A percentile compares a stretch with the other conserved stretches of the same genome.
Conservation (phyloP, 1,140 invertebrate species). For the Neodiprion lecontei region DNA sequence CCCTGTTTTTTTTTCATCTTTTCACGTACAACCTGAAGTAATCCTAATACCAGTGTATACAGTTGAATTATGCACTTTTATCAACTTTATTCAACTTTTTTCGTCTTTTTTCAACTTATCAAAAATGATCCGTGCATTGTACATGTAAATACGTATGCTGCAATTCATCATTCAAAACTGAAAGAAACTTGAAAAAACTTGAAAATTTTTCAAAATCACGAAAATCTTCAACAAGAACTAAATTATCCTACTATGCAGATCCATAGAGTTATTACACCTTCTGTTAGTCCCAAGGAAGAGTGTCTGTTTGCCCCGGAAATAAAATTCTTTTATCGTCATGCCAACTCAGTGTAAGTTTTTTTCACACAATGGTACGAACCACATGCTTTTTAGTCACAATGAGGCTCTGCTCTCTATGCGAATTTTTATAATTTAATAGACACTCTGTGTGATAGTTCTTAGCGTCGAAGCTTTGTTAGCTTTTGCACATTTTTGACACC, state of each 20-base stretch:
- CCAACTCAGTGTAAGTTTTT: conserved; percentile 30
- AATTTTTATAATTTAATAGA: conserved; percentile 24
- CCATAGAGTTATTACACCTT: neutral
- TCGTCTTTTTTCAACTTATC: too few species aligned
- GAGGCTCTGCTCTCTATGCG: conserved; percentile 18
- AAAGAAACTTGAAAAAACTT: neutral
- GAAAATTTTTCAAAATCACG: neutral
- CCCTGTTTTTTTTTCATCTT: too few species aligned
- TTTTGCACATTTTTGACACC: conserved; percentile 37
- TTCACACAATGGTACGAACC: conserved; percentile 29
- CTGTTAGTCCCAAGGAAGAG: conserved; percentile 5
- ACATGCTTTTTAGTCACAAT: conserved; percentile 31
- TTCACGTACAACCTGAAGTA: too few species aligned
- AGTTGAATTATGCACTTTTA: too few species aligned
- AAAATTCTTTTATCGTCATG: conserved; percentile 18
- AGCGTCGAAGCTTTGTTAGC: conserved; percentile 33
- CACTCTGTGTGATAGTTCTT: conserved; percentile 29
- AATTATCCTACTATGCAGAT: neutral
- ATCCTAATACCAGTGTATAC: too few species aligned
- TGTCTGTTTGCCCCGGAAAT: neutral
- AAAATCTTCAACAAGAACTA: neutral
- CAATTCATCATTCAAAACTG: too few species aligned
- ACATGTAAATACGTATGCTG: too few species aligned
- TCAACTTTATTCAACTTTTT: too few species aligned
- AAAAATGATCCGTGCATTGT: too few species aligned